Conservation (phyloP, 2,797 vertebrate species). For the Antrozous pallidus region DNA sequence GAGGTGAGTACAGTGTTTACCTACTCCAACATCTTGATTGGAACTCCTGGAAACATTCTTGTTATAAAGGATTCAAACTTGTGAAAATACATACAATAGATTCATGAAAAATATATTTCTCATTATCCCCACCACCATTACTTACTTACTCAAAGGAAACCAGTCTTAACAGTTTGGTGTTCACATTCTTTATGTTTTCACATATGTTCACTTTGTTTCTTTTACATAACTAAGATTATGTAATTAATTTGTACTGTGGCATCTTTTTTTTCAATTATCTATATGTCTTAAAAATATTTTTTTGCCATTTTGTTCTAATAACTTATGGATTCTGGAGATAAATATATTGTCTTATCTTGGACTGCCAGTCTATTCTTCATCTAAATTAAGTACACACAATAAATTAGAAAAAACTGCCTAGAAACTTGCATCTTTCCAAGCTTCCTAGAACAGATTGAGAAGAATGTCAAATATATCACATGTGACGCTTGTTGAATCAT, state of each 20-base stretch:
- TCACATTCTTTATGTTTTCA: neutral
- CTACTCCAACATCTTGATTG: neutral
- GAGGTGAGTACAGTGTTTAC: neutral
- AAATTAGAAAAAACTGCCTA: neutral
- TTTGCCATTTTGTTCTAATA: conserved; percentile 38
- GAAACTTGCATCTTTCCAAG: neutral
- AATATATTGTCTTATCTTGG: neutral
- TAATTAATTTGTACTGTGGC: neutral
- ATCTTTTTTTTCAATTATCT: neutral
- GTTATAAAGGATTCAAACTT: conserved; percentile 22
- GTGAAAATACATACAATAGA: neutral
- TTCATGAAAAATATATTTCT: neutral
- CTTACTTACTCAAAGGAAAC: neutral
- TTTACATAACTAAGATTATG: neutral
- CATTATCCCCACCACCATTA: neutral
- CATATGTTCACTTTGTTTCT: neutral
- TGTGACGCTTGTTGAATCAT: neutral
- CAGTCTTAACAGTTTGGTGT: neutral
- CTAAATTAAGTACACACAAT: neutral
- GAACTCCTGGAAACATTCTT: neutral
- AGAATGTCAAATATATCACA: neutral
- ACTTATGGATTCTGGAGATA: neutral
- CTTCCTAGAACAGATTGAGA: neutral
- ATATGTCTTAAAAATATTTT: conserved; percentile 9
- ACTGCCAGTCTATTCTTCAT: neutral